phyloP scores from a whole-genome alignment of 2,888 invertebrate genomes.

The Gordius sp. region DNA sequence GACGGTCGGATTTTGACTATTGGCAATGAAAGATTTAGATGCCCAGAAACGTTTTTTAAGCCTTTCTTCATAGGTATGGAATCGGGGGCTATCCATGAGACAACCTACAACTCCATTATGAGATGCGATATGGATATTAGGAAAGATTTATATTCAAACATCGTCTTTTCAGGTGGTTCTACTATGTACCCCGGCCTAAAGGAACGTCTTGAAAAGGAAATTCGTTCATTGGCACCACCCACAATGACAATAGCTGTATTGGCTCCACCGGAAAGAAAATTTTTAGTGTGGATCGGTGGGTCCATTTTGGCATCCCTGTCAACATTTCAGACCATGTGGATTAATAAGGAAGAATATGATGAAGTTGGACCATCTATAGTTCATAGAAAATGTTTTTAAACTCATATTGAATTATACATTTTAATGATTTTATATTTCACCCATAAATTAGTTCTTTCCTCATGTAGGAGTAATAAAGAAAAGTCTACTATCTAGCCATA shows the following conservation, averaged over 20 bases:
- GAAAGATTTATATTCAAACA: conserved; percentile 25
- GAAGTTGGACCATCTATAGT: conserved; percentile 23
- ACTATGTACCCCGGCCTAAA: conserved; percentile 24
- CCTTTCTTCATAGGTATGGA: conserved; percentile 22
- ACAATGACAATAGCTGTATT: conserved; percentile 24
- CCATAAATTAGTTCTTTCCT: no score
- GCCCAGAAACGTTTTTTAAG: conserved; percentile 21
- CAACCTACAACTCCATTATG: conserved; percentile 26
- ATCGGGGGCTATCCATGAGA: conserved; percentile 23
- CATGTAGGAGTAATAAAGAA: no score
- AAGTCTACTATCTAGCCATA: no score
- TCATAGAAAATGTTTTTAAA: conserved; percentile 23
- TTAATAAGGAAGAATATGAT: conserved; percentile 22
- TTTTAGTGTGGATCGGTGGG: conserved; percentile 26
- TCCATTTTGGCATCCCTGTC: conserved; percentile 24
- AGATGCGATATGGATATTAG: conserved; percentile 26
- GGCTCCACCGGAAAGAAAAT: conserved; percentile 25
- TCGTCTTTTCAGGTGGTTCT: conserved; percentile 24
- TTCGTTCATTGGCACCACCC: conserved; percentile 24
- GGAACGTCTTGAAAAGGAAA: conserved; percentile 23
- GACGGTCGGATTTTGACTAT: conserved; percentile 5
- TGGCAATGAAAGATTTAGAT: conserved; percentile 17
- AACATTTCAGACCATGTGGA: conserved; percentile 21
- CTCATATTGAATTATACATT: no score
- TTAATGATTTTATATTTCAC: no score